phyloP scores from a whole-genome alignment of 2,888 invertebrate genomes.

The Cantharis rustica region DNA sequence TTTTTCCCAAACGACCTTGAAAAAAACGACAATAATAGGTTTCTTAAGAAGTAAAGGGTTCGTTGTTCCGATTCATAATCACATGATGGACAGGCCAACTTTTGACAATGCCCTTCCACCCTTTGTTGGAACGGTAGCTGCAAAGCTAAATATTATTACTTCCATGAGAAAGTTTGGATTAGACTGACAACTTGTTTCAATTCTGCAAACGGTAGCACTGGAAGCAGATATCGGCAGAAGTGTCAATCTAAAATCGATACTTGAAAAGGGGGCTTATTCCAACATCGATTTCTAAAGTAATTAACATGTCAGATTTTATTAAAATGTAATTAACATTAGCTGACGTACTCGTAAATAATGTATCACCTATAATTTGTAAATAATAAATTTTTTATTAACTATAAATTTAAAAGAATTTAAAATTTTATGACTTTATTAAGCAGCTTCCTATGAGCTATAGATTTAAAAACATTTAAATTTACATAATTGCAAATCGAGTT shows the following conservation, averaged over 20 bases:
- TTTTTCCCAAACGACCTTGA: constrained; percentile 4
- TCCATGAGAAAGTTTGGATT: constrained; percentile 26
- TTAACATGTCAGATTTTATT: not conserved
- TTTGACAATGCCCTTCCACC: constrained; percentile 10
- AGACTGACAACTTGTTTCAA: constrained; percentile 14
- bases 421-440: constrained; percentile 3
- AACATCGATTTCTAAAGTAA: not conserved
- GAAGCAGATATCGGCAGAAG: not conserved
- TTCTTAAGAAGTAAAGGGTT: constrained; percentile 23
- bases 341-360: not conserved
- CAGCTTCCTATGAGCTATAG: not conserved
- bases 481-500: not conserved
- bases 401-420: constrained; percentile 2
- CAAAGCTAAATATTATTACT: constrained; percentile 25
- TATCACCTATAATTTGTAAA: not conserved
- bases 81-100: constrained; percentile 25
- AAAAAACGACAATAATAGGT: constrained; percentile 15
- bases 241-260: not conserved
- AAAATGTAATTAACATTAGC: not conserved
- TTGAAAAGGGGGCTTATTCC: not conserved
- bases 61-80: constrained; percentile 23
- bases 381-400: constrained; percentile 5
- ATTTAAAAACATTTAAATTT: not conserved
- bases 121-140: constrained; percentile 7
- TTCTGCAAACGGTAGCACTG: not conserved